These are phyloP conservation scores for Drosophila picticornis DNA, from an alignment of 2,888 invertebrate species.

Conservation along the genomic window DNA sequence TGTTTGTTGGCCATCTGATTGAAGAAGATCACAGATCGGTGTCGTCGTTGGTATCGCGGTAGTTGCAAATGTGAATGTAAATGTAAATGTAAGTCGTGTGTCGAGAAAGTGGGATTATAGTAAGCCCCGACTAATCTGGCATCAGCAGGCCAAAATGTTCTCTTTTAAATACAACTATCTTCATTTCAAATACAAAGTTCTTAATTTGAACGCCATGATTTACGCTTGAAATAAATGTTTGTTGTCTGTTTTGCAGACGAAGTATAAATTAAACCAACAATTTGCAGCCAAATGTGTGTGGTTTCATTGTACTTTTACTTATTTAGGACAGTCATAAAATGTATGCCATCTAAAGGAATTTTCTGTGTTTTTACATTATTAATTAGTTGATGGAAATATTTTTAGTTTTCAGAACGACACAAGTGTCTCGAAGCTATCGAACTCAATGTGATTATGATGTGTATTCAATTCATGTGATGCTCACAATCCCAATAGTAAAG, in stretches of 20 bases:
- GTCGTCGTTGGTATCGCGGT: background rate
- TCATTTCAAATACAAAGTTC: background rate
- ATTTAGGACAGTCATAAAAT: background rate
- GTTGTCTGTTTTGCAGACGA: background rate
- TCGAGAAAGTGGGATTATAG: background rate
- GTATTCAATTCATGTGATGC: slow-evolving; percentile 2
- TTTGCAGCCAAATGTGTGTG: background rate
- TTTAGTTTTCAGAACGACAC: background rate
- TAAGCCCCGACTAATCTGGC: background rate
- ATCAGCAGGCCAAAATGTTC: background rate
- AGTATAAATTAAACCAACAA: background rate
- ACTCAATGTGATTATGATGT: slow-evolving; percentile 6
- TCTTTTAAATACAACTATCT: background rate
- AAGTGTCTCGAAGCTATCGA: background rate
- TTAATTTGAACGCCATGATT: background rate
- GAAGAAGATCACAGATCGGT: background rate
- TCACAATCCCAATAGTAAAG: background rate
- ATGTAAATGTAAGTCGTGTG: background rate
- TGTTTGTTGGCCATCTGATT: slow-evolving; percentile 9
- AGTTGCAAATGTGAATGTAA: background rate
- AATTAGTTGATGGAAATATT: background rate
- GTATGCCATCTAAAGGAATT: background rate
- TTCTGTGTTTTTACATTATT: background rate
- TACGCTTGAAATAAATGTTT: background rate
- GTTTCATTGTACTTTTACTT: background rate